These are phyloP conservation scores for Danaus chrysippus DNA, from an alignment of 2,888 invertebrate species.

Conservation along the genomic window DNA sequence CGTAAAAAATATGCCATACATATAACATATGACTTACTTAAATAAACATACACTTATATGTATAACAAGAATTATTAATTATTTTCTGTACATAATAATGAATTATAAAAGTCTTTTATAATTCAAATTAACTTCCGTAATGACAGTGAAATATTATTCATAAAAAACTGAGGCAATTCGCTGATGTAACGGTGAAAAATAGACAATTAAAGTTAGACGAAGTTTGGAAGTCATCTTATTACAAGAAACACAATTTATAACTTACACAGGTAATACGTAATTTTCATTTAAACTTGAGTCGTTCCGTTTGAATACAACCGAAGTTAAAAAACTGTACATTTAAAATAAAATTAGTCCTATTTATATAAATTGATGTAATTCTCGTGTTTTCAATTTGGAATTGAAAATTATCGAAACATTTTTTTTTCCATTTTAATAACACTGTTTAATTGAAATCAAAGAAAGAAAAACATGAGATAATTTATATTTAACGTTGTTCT, in stretches of 20 bases:
- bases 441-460: too few species aligned
- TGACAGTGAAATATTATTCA: conserved; percentile 11
- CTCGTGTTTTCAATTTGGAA: too few species aligned
- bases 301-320: conserved; percentile 2
- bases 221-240: conserved; percentile 65
- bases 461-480: too few species aligned
- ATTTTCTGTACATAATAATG: background rate
- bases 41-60: background rate
- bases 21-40: background rate
- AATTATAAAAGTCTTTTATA: background rate
- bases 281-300: conserved; percentile 61
- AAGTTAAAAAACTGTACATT: background rate
- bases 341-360: too few species aligned
- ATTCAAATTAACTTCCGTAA: conserved; percentile 9
- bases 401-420: too few species aligned
- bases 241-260: conserved; percentile 64
- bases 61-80: background rate
- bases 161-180: conserved; percentile 10
- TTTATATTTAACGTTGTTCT: too few species aligned
- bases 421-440: too few species aligned
- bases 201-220: conserved; percentile 57
- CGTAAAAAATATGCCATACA: background rate
- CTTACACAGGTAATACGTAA: conserved; percentile 57
- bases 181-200: conserved; percentile 27
- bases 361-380: too few species aligned